Percentiles rank a stretch among this genome's conserved stretches.
phyloP scores from a whole-genome alignment of 2,113 vertebrate genomes.

The Nesogale talazaci region DNA sequence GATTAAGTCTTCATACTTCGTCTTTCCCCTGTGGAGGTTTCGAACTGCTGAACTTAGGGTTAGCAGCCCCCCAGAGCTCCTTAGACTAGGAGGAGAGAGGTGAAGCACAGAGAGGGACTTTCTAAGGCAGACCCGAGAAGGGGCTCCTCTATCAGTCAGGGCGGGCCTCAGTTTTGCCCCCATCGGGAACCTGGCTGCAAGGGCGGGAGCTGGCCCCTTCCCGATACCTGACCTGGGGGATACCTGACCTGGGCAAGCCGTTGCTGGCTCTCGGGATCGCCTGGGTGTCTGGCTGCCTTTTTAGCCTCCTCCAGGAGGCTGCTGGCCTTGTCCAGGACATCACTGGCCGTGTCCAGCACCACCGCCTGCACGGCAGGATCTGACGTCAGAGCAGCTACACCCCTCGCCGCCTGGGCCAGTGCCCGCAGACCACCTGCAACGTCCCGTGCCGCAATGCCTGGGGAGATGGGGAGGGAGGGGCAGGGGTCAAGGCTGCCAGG shows the following conservation, averaged over 20 bases:
- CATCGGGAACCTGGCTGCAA: neutral
- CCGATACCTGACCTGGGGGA: conserved; percentile 89
- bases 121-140: neutral
- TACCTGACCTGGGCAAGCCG: conserved; percentile 93
- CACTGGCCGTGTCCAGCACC: conserved; percentile 93
- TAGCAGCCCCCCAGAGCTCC: no score
- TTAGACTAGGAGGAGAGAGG: neutral
- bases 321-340: conserved; percentile 96
- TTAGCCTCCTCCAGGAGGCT: conserved; percentile 97
- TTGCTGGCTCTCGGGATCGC: conserved; percentile 96
- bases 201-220: neutral
- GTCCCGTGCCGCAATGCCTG: conserved; percentile 96
- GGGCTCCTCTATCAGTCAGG: neutral
- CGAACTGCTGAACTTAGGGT: no score
- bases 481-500: neutral
- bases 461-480: neutral
- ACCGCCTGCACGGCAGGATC: conserved; percentile 90
- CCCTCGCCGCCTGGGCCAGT: conserved; percentile 92
- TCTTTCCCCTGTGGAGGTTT: no score
- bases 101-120: neutral
- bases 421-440: conserved; percentile 95
- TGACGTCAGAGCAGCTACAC: conserved; percentile 91
- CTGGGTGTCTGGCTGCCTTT: conserved; percentile 93
- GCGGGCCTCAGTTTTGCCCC: neutral
- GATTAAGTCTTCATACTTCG: no score